These are phyloP conservation scores for Brachypodius melanocephalos DNA, from an alignment of 2,113 vertebrate genomes.

Conservation along the genomic window DNA sequence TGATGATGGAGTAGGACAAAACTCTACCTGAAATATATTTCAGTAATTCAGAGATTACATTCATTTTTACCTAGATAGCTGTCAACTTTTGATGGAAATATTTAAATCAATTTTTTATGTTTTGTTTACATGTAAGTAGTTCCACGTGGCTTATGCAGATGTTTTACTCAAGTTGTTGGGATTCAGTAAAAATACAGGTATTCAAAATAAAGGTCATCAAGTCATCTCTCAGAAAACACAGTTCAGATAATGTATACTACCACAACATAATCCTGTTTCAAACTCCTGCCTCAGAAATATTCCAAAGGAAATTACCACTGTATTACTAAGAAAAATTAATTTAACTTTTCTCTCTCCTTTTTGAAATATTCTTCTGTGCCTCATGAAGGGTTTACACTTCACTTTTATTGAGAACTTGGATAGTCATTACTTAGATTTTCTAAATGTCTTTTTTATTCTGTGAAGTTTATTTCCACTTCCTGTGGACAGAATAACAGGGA, in stretches of 20 bases:
- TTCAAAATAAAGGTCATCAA: not conserved
- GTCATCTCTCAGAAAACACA: not conserved
- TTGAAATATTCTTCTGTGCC: not conserved
- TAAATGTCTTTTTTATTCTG: not conserved
- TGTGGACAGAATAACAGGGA: not conserved
- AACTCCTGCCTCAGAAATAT: not conserved
- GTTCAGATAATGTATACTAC: not conserved
- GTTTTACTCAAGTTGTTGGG: not conserved
- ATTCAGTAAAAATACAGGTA: not conserved
- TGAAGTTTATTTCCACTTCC: not conserved
- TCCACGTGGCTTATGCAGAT: not conserved
- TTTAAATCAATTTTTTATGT: not conserved
- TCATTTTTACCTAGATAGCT: not conserved
- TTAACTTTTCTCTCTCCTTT: not conserved
- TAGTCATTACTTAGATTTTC: not conserved
- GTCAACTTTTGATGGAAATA: not conserved
- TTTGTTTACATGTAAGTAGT: not conserved
- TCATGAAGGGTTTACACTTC: not conserved
- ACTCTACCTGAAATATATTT: not conserved
- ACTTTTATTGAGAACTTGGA: not conserved
- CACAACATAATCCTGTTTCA: not conserved
- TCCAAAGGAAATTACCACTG: not conserved
- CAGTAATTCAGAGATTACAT: not conserved
- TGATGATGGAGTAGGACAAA: not conserved
- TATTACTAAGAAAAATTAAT: not conserved